Evolutionary conservation across 1,140 invertebrate species (phyloP).

Genomic region (Solenopsis invicta): DNA sequence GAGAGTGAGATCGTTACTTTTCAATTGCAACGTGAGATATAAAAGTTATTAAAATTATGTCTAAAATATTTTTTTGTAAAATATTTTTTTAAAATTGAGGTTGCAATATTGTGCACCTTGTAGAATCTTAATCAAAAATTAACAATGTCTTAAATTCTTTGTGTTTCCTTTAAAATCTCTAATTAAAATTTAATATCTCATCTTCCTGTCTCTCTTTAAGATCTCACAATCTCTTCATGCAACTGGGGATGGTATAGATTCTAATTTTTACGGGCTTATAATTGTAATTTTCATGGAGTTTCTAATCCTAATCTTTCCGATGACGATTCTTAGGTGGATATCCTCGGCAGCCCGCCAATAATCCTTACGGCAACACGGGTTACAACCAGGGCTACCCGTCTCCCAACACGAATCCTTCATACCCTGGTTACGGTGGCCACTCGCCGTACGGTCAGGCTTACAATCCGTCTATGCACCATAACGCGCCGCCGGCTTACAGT

Average conservation of each 20-base stretch:
- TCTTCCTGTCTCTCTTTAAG: no score
- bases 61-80: not conserved
- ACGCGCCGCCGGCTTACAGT: constrained; percentile 55
- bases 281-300: not conserved
- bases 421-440: constrained; percentile 22
- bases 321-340: constrained; percentile 69
- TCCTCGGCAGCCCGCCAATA: constrained; percentile 66
- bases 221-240: not conserved
- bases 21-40: not conserved
- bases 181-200: not conserved
- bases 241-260: not conserved
- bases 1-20: not conserved
- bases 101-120: not conserved
- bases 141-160: not conserved
- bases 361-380: constrained; percentile 47
- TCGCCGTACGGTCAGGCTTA: constrained; percentile 44
- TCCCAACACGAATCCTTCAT: constrained; percentile 42
- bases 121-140: not conserved
- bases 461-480: constrained; percentile 61
- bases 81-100: not conserved
- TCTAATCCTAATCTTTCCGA: not conserved
- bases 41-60: not conserved
- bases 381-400: constrained; percentile 33
- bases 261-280: no score
- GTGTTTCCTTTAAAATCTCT: not conserved